These are phyloP conservation scores for Anser cygnoides DNA, from an alignment of 2,113 vertebrate genomes.

Conservation along the genomic window DNA sequence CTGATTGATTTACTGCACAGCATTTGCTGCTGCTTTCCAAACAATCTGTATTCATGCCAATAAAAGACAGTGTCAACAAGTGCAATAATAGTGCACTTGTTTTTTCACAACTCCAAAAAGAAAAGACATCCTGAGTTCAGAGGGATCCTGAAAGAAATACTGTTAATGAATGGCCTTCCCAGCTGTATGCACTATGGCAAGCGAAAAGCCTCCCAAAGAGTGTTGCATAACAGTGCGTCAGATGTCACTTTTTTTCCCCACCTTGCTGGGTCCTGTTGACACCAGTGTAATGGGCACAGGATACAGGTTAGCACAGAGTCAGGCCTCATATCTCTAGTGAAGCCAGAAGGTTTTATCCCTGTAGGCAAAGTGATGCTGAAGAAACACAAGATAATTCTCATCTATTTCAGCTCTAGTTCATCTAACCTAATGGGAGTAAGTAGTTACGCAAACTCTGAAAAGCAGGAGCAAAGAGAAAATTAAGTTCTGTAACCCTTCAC, in stretches of 20 bases:
- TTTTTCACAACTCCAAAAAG: constrained; percentile 34
- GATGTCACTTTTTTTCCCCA: rapidly evolving
- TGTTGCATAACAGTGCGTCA: not conserved
- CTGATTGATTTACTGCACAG: constrained; percentile 53
- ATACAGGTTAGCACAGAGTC: not conserved
- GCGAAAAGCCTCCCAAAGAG: constrained; percentile 5
- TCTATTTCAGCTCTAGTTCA: constrained; percentile 2
- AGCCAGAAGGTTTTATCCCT: not conserved
- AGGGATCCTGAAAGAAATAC: constrained; percentile 51
- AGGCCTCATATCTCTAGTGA: not conserved
- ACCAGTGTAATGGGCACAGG: not conserved
- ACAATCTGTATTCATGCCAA: constrained; percentile 57
- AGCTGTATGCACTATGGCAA: constrained; percentile 31
- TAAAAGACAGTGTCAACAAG: constrained; percentile 48
- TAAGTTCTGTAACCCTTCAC: not conserved
- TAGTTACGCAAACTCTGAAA: constrained; percentile 4
- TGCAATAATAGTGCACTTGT: constrained; percentile 47
- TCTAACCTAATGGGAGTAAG: not conserved
- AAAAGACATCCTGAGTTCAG: constrained; percentile 58
- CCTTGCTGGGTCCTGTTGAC: not conserved
- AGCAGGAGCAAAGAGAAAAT: constrained; percentile 28
- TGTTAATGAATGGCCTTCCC: constrained; percentile 55
- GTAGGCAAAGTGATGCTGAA: not conserved
- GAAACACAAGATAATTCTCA: not conserved
- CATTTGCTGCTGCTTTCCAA: constrained; percentile 44